Base-by-base conservation (phyloP, 2,113 vertebrate species). In the Tychaedon coryphoeus region DNA sequence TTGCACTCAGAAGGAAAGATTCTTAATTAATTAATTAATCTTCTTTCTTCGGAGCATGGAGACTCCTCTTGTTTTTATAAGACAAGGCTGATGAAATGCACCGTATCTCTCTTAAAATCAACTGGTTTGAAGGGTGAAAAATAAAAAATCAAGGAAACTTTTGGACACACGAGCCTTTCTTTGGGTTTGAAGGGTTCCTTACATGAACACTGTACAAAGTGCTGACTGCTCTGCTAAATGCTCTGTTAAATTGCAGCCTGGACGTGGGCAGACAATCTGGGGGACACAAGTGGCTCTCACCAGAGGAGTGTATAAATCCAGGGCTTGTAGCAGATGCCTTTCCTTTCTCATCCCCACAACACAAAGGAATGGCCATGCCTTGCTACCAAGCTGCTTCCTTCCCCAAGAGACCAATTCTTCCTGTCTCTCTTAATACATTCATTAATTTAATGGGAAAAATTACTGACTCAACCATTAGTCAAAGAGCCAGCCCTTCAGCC, bases 21-120 rank as follows among this genome's bases (percentile, higher is more conserved):
- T 74, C 93, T 92, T 96, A 97, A 96, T 95, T 96, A 96, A 95
- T 96, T 95, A 97, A 93, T 94, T 92, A 92, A 95, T 95, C 90
- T 90, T 88, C 86, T 79, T 72, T 82, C 88, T 93, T 88, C 7
- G 5, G 60, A 74, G 60, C 64, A 86, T 5, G 87, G 81, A 71
- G 85, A 22, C 88, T 94, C 67, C 65, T 78, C 64, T 88, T 69
- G 42, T 77, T 94, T 92, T 73, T 54, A 10, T n/a, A 83, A 82
- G 79, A 50, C 33, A 69, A 73, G 42, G 28, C 38, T 76, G 66
- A 34, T 70, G 67, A 82, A 92, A 78, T 70, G 58, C n/a, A 19
- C 14, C 2, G 0, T 69, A 93, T 88, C 78, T 95, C 57, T 78
- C 70, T 53, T 45, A 45, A 61, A 79, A 95, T 93, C 86, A 70